Evolutionary conservation across 2,888 invertebrate species (phyloP), one percentile per base, ranked within the genome.

Genomic region (Yponomeuta malinellus): DNA sequence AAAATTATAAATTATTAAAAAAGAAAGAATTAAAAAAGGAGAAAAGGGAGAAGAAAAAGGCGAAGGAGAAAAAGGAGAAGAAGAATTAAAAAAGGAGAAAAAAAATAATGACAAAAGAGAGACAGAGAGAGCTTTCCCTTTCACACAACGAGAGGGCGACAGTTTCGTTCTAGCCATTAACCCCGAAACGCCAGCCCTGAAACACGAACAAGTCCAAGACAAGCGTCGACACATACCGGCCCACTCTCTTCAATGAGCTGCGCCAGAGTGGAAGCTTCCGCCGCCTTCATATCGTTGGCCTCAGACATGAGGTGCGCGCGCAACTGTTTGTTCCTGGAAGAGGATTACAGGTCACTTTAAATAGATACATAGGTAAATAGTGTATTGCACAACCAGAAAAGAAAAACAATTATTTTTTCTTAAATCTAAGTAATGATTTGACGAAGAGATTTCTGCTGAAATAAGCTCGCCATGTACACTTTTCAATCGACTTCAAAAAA

Each of bases 271-370:
- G 93, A 88, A 72, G 91, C 85, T 66, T 94, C 93, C 9, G 90
- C 81, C 76, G 87, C 88, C 74, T 92, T 91, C 80, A 90, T 82
- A 71, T 96, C 95, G 75, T 93, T 94, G 72, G 95, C 94, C 77
- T 96, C 96, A 2, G 95, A 93, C 80, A 95, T 94, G 75, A 96
- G 88, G 82, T 96, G 96, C 43, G 95, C 95, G 72, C 95, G 93
- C 73, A 96, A 92, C 83, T 96, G 96, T 80, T 95, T 95, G 82
- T 96, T 96, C 81, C 95, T 95, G 85, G 15, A 78, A 59, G 2
- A 12, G 8, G 12, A 15, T 2, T 15, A 59, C 15, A 15, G 15
- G 52, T 59, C 37, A 67, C 15, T 48, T 15, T 48, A 29, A 63
- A 5, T 37, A 67, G 48, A 70, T 63, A 37, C 63, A 33, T 33